A percentile compares a stretch with the other conserved stretches of the same genome.
Evolutionary conservation across 2,888 invertebrate species (phyloP).

Genomic region (Cabera pusaria): DNA sequence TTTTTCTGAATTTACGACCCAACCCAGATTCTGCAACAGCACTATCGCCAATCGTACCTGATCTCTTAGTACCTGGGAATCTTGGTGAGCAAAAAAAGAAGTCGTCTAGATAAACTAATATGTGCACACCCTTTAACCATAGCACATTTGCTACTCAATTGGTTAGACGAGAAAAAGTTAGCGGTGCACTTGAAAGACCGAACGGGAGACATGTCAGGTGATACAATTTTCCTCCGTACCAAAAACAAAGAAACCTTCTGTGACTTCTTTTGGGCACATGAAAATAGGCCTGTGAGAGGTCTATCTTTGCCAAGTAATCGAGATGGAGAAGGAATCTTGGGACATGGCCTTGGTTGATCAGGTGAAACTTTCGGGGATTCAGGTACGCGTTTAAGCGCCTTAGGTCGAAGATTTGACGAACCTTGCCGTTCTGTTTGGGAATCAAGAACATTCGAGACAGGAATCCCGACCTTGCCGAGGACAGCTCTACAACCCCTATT

Average conservation of each 20-base stretch:
- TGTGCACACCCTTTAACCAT: conserved; percentile 13
- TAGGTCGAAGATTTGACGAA: conserved; percentile 27
- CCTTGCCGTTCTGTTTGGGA: conserved; percentile 18
- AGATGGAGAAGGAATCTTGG: conserved; percentile 14
- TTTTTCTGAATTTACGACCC: conserved; percentile 17
- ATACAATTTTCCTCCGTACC: conserved; percentile 10
- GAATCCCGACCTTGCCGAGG: conserved; percentile 1
- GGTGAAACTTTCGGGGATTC: conserved; percentile 20
- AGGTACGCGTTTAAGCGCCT: conserved; percentile 20
- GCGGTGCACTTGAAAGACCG: conserved; percentile 28
- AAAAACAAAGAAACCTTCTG: conserved; percentile 20
- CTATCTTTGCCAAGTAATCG: conserved; percentile 26
- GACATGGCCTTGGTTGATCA: conserved; percentile 23
- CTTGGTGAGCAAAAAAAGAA: conserved; percentile 24
- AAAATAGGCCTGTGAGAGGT: conserved; percentile 29
- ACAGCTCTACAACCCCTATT: no score
- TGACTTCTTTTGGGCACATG: conserved; percentile 21
- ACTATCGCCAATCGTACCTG: conserved; percentile 12
- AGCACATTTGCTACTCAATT: conserved; percentile 25
- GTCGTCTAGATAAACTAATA: conserved; percentile 24
- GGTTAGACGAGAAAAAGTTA: conserved; percentile 26
- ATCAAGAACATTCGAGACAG: conserved; percentile 5
- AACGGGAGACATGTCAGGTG: conserved; percentile 31
- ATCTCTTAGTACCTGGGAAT: conserved; percentile 2
- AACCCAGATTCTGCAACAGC: conserved; percentile 15